Conservation (phyloP, 2,113 vertebrate species). For the Casuarius casuarius region DNA sequence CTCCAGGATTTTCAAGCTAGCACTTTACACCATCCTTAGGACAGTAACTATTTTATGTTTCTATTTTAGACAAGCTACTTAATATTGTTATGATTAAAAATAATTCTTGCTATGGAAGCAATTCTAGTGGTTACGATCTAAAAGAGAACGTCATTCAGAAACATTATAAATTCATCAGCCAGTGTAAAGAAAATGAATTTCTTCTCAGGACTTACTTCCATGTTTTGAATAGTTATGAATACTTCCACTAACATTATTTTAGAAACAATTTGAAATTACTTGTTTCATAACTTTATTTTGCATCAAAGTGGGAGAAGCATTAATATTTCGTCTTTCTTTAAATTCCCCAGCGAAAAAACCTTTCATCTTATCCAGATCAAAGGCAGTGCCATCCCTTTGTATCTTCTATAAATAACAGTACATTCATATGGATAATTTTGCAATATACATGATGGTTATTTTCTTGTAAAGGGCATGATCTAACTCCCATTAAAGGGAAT, state of each 20-base stretch:
- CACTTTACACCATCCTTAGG: background rate
- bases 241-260: background rate
- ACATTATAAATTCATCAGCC: background rate
- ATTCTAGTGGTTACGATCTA: background rate
- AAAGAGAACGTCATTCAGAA: background rate
- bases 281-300: background rate
- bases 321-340: background rate
- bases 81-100: background rate
- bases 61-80: background rate
- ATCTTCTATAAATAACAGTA: background rate
- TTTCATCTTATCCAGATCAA: slow-evolving; percentile 10
- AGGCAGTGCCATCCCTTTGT: background rate
- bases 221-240: background rate
- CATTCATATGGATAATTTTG: slow-evolving; percentile 12
- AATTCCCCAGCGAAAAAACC: background rate
- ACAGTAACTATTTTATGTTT: background rate
- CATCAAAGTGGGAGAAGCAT: background rate
- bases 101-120: slow-evolving; percentile 9
- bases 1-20: background rate
- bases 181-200: background rate
- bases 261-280: background rate
- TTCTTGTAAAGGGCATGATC: slow-evolving; percentile 1
- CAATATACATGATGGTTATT: background rate
- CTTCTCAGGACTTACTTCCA: background rate
- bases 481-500: background rate